Evolutionary conservation across 2,797 vertebrate species (phyloP).

Genomic region (Carcharodon carcharias): DNA sequence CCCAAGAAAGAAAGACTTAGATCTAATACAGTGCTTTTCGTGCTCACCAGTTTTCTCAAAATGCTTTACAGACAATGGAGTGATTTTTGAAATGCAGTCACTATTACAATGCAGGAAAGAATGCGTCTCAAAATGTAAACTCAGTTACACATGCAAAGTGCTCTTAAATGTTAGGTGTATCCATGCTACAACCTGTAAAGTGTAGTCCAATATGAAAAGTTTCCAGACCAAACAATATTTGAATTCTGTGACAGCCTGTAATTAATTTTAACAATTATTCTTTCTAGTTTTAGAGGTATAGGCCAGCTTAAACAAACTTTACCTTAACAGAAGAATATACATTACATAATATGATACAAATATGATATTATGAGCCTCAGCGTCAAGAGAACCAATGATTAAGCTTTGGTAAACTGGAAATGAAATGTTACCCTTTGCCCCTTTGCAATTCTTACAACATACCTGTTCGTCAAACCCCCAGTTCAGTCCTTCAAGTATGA

Average conservation of each 20-base stretch:
- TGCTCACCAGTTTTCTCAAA: no score
- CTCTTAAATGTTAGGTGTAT: not conserved
- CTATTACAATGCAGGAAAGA: not conserved
- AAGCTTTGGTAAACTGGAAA: not conserved
- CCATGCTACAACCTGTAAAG: not conserved
- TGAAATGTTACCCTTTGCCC: not conserved
- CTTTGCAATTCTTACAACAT: constrained; percentile 38
- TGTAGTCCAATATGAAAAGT: not conserved
- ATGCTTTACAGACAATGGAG: no score
- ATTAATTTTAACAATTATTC: not conserved
- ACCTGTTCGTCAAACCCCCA: constrained; percentile 76
- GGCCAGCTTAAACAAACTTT: not conserved
- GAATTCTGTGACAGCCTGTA: not conserved
- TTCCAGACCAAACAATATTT: not conserved
- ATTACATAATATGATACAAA: not conserved
- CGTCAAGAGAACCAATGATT: not conserved
- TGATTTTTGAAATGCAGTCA: no score
- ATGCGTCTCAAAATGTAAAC: not conserved
- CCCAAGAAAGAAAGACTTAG: no score
- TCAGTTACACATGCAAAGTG: not conserved
- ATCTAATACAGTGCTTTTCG: no score
- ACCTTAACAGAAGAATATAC: not conserved
- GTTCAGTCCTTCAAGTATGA: constrained; percentile 90
- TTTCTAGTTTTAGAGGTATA: not conserved
- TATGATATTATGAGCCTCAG: not conserved